Evolutionary conservation across 2,888 invertebrate species (phyloP).

Genomic region (Hydroisotoma schaefferi): DNA sequence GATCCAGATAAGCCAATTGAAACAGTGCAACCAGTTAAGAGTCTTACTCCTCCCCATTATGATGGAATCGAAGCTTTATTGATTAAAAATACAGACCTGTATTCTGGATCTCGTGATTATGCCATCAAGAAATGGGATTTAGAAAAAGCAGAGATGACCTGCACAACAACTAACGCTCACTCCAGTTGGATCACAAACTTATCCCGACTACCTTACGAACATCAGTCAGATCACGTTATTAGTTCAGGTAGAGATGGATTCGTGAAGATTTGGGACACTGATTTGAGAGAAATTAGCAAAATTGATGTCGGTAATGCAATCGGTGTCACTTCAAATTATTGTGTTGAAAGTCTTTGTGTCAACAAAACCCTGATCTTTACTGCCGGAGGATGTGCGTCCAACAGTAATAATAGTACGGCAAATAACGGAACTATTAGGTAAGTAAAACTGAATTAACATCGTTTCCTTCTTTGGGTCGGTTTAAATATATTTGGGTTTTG

Average conservation of each 20-base stretch:
- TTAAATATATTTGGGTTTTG: no score
- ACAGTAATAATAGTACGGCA: constrained; percentile 3
- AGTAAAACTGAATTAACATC: background rate
- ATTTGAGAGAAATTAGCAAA: constrained; percentile 14
- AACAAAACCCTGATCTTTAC: constrained; percentile 5
- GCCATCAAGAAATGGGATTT: constrained; percentile 83
- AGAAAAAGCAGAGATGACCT: constrained; percentile 14
- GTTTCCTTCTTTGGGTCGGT: background rate
- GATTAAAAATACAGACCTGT: constrained; percentile 64
- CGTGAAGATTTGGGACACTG: constrained; percentile 42
- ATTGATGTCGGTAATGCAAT: background rate
- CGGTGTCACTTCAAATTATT: background rate
- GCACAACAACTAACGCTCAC: constrained; percentile 39
- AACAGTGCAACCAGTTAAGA: constrained; percentile 1
- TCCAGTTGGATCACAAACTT: constrained; percentile 43
- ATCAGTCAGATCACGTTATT: constrained; percentile 14
- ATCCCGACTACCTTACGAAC: constrained; percentile 24
- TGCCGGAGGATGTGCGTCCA: constrained; percentile 4
- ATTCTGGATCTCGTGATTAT: constrained; percentile 79
- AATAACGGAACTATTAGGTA: constrained; percentile 3
- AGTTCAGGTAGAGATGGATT: constrained; percentile 34
- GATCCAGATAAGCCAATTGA: constrained; percentile 1
- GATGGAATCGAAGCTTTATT: constrained; percentile 81
- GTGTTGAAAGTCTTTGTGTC: constrained; percentile 8
- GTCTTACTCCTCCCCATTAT: constrained; percentile 74